These are phyloP conservation scores for Danionella cerebrum DNA, from an alignment of 2,113 vertebrate species.

Conservation along the genomic window DNA sequence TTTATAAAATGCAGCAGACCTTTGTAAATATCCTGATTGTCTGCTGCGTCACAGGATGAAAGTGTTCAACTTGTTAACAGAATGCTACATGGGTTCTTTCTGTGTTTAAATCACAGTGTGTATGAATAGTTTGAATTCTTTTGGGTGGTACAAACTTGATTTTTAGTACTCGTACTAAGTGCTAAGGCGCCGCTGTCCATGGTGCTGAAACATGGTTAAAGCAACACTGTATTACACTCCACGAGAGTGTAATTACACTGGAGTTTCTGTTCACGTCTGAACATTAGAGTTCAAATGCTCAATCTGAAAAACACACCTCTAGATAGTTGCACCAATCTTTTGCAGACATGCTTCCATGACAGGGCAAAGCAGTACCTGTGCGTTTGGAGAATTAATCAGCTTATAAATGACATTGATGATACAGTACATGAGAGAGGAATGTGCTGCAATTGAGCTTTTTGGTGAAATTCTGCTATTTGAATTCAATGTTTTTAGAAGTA, in stretches of 20 bases:
- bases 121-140: too few relatives aligned
- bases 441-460: too few relatives aligned
- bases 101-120: too few relatives aligned
- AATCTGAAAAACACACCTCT: background rate
- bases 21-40: too few relatives aligned
- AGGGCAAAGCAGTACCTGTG: background rate
- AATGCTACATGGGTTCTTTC: too few relatives aligned
- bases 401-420: background rate
- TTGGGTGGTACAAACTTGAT: too few relatives aligned
- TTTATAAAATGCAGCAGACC: too few relatives aligned
- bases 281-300: background rate
- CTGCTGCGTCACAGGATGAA: too few relatives aligned
- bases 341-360: background rate
- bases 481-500: too few relatives aligned
- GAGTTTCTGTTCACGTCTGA: background rate
- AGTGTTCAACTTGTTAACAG: too few relatives aligned
- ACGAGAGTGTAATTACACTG: background rate
- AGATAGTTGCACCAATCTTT: background rate
- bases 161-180: background rate
- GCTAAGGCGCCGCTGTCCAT: background rate
- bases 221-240: background rate
- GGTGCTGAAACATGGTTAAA: background rate
- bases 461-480: too few relatives aligned
- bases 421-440: too few relatives aligned
- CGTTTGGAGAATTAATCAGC: background rate